Percentiles rank a stretch among this genome's conserved stretches.
Evolutionary conservation across 2,113 vertebrate species (phyloP).

Genomic region (Sylvilagus bachmani): DNA sequence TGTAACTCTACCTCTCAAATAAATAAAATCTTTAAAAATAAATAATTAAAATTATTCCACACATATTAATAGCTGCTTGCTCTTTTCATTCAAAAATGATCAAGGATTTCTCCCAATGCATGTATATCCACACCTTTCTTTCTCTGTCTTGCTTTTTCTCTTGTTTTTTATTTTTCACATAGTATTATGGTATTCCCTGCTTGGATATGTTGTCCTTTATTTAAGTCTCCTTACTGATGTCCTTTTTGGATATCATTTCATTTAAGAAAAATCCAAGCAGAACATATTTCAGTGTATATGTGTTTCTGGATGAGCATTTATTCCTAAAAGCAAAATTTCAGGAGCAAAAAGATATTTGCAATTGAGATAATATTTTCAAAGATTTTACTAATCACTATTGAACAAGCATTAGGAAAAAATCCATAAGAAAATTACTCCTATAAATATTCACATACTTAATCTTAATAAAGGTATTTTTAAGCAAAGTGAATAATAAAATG

Average conservation of each 20-base stretch:
- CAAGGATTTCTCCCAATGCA: background rate
- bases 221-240: background rate
- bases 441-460: background rate
- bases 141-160: background rate
- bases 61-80: background rate
- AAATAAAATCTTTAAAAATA: too few species aligned
- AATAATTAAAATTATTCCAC: background rate
- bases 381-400: background rate
- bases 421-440: background rate
- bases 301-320: background rate
- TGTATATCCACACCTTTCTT: background rate
- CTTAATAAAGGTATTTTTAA: background rate
- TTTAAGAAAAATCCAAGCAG: background rate
- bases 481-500: background rate
- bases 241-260: background rate
- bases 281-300: background rate
- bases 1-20: too few species aligned
- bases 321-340: conserved; percentile 28
- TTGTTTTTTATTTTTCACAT: background rate
- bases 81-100: background rate
- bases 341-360: conserved; percentile 24
- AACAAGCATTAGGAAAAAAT: conserved; percentile 5
- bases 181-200: background rate
- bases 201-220: background rate
- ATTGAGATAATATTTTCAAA: conserved; percentile 11